Evolutionary conservation across 1,140 invertebrate species (phyloP), one percentile per base, ranked within the genome.

Genomic region (Ceratosolen solmsi): DNA sequence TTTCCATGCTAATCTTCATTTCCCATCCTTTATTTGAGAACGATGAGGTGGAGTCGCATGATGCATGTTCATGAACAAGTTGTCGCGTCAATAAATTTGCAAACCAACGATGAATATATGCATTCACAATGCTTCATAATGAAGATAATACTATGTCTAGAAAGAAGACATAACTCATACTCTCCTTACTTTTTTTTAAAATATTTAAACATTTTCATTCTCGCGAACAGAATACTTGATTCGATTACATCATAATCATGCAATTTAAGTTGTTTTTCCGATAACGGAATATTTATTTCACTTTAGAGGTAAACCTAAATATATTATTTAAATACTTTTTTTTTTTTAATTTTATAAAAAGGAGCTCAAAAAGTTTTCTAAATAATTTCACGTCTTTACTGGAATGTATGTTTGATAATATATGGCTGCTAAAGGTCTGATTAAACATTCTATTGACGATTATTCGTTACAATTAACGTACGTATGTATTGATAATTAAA

Each of bases 171-270:
- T 68, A 68, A 68, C 38, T 68, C 63, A 36, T 68, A 68, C 33
- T 20, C n/a, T 46, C 58, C 58, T 65, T 41, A 56, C 60, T 76
- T 76, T 76, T 65, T 2, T n/a, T 33, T 38, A 68, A 68, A 68
- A 33, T 68, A 68, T 68, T 68, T 22, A 36, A 68, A 68, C 22
- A 38, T n/a, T 38, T 68, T 68, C 38, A 38, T n/a, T 7, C 22
- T 65, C 20, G 7, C 15, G 8, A 38, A 38, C 20, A 4, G 20
- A n/a, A 38, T 38, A 38, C 63, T 38, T n/a, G 33, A 68, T 38
- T 63, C 63, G 20, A 38, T 38, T 68, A 68, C 63, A 68, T 68
- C 33, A 38, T n/a, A n/a, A 38, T 68, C 30, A 68, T 68, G 33
- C 13, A 20, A 36, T 36, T 65, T 65, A 17, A 65, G 3, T 36